Evolutionary conservation across 2,113 vertebrate species (phyloP), one percentile per base, ranked within the genome.

Genomic region (Equus quagga): DNA sequence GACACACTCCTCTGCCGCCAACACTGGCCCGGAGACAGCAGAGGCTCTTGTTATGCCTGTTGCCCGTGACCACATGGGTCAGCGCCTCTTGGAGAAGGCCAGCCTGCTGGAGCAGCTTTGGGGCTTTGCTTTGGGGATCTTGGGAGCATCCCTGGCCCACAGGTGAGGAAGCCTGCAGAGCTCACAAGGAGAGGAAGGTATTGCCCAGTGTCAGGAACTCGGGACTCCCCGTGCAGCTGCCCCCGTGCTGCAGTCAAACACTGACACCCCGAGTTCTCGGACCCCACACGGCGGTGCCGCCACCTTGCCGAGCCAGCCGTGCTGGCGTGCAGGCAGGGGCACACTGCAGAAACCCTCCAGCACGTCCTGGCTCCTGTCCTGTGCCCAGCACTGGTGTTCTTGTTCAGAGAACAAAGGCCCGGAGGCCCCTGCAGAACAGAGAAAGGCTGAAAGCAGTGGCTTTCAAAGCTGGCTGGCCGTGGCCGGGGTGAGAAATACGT

Each of bases 341-440:
- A 0, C 41, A 0, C 3, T 31, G 26, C 49, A 3, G 95, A 93
- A 69, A 7, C 6, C 72, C 67, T n/a, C 69, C 33, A 7, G 54
- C 60, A 1, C n/a, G 1, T 76, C 94, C 97, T 95, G 94, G 89
- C 95, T 75, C 79, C 95, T 46, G 80, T 85, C 87, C 96, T 75
- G 58, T 4, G 75, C 92, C 97, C 83, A 4, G 94, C 78, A n/a
- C 96, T 44, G 33, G 81, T 18, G 0, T 86, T 75, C 88, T 96
- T 97, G 93, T 88, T 91, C n/a, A 0, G 49, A 70, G 64, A 92
- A 97, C 96, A 97, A 97, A 97, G 93, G 60, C 87, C 83, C 14
- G 41, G 84, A 97, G 96, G 87, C 83, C 96, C 75, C 93, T 41
- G 62, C 81, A 83, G 88, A 31, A 89, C 67, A 9, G 6, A 84